Evolutionary conservation across 2,113 vertebrate genomes (phyloP).

Genomic region (Aegotheles bennettii): DNA sequence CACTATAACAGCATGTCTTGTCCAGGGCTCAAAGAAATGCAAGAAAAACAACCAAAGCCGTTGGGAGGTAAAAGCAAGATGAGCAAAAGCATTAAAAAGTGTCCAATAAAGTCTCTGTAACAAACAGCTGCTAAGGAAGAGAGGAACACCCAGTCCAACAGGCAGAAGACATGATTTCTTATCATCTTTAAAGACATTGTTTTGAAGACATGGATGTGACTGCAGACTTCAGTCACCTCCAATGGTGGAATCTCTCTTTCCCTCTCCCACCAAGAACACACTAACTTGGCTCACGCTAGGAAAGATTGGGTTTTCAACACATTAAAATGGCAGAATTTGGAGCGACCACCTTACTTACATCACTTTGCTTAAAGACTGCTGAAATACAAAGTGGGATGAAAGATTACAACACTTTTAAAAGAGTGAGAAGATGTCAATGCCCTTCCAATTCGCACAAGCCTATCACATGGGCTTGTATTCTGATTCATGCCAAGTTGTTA

Average conservation of each 20-base stretch:
- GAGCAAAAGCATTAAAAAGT: constrained; percentile 26
- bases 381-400: background rate
- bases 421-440: constrained; percentile 11
- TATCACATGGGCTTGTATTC: background rate
- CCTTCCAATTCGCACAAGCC: constrained; percentile 15
- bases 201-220: background rate
- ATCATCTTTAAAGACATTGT: background rate
- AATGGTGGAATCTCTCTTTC: background rate
- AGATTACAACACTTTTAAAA: background rate
- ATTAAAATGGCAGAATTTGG: background rate
- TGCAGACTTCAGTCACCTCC: background rate
- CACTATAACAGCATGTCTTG: background rate
- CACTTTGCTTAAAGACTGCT: background rate
- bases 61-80: background rate
- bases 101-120: background rate
- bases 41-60: background rate
- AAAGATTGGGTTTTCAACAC: background rate
- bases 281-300: background rate
- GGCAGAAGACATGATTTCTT: background rate
- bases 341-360: background rate
- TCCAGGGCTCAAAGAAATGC: background rate
- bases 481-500: background rate
- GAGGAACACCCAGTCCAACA: background rate
- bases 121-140: background rate
- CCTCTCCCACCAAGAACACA: background rate